Base-by-base conservation (phyloP, 2,113 vertebrate species). In the Spea multiplicata region DNA sequence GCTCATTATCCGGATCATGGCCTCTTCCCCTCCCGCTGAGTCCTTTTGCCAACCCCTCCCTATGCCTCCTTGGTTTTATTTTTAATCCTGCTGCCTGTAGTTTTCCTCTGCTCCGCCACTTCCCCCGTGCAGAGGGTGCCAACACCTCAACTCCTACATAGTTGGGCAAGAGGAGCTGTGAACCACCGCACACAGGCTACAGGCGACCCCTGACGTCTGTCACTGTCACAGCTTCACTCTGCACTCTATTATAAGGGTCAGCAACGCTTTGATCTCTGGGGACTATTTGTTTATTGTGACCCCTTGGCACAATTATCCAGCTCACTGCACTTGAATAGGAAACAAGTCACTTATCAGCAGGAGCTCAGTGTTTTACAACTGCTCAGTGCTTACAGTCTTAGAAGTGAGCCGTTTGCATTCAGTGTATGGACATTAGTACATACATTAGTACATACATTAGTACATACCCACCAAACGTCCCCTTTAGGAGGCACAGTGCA, bases 1-100 rank as follows among this genome's bases (percentile, higher is more conserved):
- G 78, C 73, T 80, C 78, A 80, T 80, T 80, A 80, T 74, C 78
- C 78, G 78, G 78, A 80, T 80, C 78, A 80, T 80, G 78, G 78
- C 78, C 78, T 80, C 70, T 80, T 74, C 78, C 71, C 78, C 78
- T 80, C 78, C 78, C 13, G 71, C 71, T 80, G 71, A 80, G 68
- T 74, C 71, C 78, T 61, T 61, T 70, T 80, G 78, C 71, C 78
- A 80, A 74, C 70, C 66, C 78, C 78, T 80, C 71, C 71, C 71
- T 61, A 74, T 74, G 67, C 71, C 78, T 80, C 73, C 78, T 73
- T 80, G 78, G 45, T 73, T 80, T 80, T 80, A 74, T 80, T 74
- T 80, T 80, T 80, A 80, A 74, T 80, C 78, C 71, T 74, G 71
- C 78, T 80, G 71, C 74, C 71, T 80, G 64, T 59, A 80, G 78